A percentile compares a stretch with the other conserved stretches of the same genome.
Evolutionary conservation across 2,797 vertebrate genomes (phyloP).

Genomic region (Synaphobranchus kaupii): DNA sequence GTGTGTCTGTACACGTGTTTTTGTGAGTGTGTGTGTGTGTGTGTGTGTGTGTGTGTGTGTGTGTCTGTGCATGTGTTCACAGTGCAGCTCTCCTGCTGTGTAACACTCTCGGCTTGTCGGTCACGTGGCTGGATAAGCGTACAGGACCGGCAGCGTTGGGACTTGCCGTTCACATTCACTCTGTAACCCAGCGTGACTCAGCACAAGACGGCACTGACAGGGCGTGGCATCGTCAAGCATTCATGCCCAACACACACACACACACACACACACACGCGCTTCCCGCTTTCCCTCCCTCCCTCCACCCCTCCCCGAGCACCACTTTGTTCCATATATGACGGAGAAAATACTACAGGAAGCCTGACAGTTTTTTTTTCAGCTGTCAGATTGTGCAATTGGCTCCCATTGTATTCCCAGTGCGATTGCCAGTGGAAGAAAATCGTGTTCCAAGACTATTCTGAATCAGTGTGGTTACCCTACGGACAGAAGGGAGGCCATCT

Average conservation of each 20-base stretch:
- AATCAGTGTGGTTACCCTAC: not conserved
- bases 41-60: not conserved
- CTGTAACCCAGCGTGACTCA: not conserved
- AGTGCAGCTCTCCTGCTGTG: not conserved
- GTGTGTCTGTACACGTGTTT: not conserved
- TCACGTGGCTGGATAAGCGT: not conserved
- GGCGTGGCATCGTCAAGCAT: not conserved
- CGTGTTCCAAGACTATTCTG: not conserved
- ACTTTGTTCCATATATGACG: not conserved
- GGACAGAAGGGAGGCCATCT: constrained; percentile 10
- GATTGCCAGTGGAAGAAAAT: not conserved
- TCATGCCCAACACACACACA: not conserved
- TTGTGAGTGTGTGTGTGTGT: not conserved
- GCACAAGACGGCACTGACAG: not conserved
- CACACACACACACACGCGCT: not conserved
- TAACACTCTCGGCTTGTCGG: not conserved
- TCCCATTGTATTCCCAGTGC: not conserved
- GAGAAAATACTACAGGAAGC: constrained; percentile 11
- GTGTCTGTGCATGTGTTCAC: not conserved
- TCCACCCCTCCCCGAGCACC: not conserved
- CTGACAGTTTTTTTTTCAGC: not conserved
- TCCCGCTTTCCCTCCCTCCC: not conserved
- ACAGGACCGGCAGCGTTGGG: not conserved
- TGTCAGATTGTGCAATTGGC: not conserved
- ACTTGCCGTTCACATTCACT: not conserved